phyloP scores from a whole-genome alignment of 2,113 vertebrate genomes.

The Lichenostomus cassidix region DNA sequence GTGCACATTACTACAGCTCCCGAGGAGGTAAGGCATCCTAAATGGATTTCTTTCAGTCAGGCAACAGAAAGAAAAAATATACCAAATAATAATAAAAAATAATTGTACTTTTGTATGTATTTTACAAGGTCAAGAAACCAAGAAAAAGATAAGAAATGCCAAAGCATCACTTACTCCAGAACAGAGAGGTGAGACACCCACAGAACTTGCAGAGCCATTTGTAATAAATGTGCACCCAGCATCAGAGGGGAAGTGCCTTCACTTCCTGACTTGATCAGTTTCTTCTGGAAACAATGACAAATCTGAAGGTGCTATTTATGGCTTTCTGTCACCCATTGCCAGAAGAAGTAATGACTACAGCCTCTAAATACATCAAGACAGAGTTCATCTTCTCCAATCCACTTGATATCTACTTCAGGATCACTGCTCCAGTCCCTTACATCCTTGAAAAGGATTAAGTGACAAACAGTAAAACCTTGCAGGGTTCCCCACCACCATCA shows the following conservation, averaged over 20 bases:
- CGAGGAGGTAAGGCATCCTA: not conserved
- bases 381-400: not conserved
- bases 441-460: constrained; percentile 6
- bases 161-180: not conserved
- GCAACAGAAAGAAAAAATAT: not conserved
- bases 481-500: not conserved
- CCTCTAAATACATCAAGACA: not conserved
- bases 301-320: constrained; percentile 16
- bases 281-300: constrained; percentile 52
- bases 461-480: constrained; percentile 10
- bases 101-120: not conserved
- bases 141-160: not conserved
- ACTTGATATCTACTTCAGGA: not conserved
- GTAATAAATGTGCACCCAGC: not conserved
- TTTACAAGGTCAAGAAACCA: not conserved
- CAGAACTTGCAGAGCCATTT: not conserved
- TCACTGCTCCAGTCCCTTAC: not conserved
- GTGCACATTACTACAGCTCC: not conserved
- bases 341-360: not conserved
- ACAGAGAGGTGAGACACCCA: not conserved
- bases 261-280: not conserved
- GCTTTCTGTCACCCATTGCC: not conserved
- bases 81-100: not conserved
- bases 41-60: not conserved
- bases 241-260: not conserved